These are phyloP conservation scores for Panagrolaimus sp. DNA, from an alignment of 1,140 invertebrate genomes.

Conservation along the genomic window DNA sequence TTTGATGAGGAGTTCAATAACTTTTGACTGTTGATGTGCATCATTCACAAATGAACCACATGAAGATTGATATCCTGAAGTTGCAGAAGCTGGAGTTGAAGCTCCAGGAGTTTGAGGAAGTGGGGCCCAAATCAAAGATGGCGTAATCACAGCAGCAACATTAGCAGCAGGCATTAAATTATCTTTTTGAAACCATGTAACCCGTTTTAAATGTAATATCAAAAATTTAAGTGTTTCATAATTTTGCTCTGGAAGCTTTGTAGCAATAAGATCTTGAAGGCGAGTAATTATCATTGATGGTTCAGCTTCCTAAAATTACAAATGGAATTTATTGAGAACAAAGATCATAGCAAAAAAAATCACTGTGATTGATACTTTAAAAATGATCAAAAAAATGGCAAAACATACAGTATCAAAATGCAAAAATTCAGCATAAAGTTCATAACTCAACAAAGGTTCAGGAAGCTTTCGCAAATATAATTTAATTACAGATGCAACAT, in stretches of 20 bases:
- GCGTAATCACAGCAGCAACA: slow-evolving; percentile 55
- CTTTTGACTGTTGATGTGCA: slow-evolving; percentile 50
- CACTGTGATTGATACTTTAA: not conserved
- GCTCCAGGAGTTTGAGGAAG: not conserved
- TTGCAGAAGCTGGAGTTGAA: slow-evolving; percentile 20
- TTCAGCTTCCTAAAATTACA: not conserved
- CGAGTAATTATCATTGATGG: not conserved
- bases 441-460: slow-evolving; percentile 82
- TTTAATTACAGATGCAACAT: slow-evolving; percentile 66
- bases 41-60: slow-evolving; percentile 20
- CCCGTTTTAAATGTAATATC: slow-evolving; percentile 52
- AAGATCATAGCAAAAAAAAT: no score
- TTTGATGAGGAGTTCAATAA: slow-evolving; percentile 51
- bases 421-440: slow-evolving; percentile 78
- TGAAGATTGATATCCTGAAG: not conserved
- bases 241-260: slow-evolving; percentile 49
- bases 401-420: slow-evolving; percentile 37
- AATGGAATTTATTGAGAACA: no score
- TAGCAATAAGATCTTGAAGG: slow-evolving; percentile 4
- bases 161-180: slow-evolving; percentile 58
- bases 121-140: slow-evolving; percentile 51
- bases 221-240: slow-evolving; percentile 54
- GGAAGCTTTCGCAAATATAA: slow-evolving; percentile 87
- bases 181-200: slow-evolving; percentile 52
- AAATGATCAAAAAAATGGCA: no score